phyloP scores from a whole-genome alignment of 2,113 vertebrate species.

The Thunnus maccoyii region DNA sequence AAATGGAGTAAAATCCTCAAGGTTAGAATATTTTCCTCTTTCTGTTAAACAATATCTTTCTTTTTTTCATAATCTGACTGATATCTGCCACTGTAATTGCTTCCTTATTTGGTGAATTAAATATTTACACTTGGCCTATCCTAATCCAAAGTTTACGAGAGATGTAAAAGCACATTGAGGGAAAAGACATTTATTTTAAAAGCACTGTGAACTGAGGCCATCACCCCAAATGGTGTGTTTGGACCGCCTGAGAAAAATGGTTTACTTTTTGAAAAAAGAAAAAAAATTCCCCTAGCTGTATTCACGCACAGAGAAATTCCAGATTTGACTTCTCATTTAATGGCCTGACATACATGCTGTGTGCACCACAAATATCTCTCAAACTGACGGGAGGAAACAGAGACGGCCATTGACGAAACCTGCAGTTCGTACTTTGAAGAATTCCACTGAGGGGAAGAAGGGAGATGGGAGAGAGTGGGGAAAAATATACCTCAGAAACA shows the following conservation, averaged over 20 bases:
- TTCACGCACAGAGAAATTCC: conserved; percentile 80
- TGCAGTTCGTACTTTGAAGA: conserved; percentile 80
- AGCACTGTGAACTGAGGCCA: conserved; percentile 69
- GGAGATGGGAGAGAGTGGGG: conserved; percentile 64
- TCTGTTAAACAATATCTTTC: conserved; percentile 66
- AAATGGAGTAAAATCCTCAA: conserved; percentile 64
- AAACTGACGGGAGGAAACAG: conserved; percentile 82
- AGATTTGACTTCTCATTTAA: conserved; percentile 81
- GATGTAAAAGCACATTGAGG: conserved; percentile 70
- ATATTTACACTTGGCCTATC: conserved; percentile 74
- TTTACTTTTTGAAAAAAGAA: conserved; percentile 72
- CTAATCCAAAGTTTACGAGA: conserved; percentile 77
- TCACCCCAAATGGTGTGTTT: conserved; percentile 79
- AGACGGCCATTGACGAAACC: conserved; percentile 84
- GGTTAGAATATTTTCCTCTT: conserved; percentile 65
- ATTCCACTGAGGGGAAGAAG: conserved; percentile 76
- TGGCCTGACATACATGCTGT: conserved; percentile 77
- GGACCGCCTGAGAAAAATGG: conserved; percentile 73
- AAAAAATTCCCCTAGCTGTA: conserved; percentile 70
- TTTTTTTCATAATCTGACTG: conserved; percentile 63
- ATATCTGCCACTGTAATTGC: conserved; percentile 76
- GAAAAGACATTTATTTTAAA: conserved; percentile 78
- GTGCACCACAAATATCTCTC: conserved; percentile 81
- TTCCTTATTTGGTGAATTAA: conserved; percentile 80
- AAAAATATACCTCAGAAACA: conserved; percentile 74